Conservation (phyloP, 2,797 vertebrate genomes). For the Syncerus caffer region DNA sequence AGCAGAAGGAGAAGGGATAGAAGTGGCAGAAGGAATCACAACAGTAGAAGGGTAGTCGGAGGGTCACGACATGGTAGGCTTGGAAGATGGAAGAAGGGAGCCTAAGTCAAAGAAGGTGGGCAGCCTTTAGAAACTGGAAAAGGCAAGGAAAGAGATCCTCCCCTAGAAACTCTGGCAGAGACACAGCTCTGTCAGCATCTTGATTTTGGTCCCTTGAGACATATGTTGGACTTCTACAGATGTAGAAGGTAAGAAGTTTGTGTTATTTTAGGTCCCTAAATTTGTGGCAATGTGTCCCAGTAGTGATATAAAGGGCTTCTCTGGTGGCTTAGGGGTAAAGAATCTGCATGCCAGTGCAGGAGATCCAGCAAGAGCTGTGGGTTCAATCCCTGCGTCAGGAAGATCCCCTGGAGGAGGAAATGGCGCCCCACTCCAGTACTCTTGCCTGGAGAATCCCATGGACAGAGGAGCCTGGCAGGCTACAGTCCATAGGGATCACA, state of each 20-base stretch:
- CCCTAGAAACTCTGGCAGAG: accelerated
- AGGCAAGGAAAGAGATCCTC: too few relatives aligned
- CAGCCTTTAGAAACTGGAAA: not conserved
- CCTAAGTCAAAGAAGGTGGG: not conserved
- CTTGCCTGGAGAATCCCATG: not conserved
- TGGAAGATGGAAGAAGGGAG: not conserved
- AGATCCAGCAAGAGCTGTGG: not conserved
- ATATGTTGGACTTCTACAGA: not conserved
- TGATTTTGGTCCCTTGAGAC: not conserved
- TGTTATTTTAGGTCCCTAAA: not conserved
- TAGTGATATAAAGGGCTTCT: not conserved
- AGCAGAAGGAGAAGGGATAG: too few relatives aligned
- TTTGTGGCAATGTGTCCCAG: not conserved
- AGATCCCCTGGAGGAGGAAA: not conserved
- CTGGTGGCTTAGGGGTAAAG: not conserved
- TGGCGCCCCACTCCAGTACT: not conserved
- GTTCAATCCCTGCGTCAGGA: not conserved
- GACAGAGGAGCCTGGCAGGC: not conserved
- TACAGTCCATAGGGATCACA: not conserved
- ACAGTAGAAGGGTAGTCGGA: accelerated
- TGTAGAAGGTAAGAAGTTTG: not conserved
- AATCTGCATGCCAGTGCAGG: not conserved
- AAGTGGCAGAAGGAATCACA: not conserved
- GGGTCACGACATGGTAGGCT: accelerated
- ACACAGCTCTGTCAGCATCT: accelerated